Conservation (phyloP, 1,140 invertebrate species). For the Hycleus cichorii region DNA sequence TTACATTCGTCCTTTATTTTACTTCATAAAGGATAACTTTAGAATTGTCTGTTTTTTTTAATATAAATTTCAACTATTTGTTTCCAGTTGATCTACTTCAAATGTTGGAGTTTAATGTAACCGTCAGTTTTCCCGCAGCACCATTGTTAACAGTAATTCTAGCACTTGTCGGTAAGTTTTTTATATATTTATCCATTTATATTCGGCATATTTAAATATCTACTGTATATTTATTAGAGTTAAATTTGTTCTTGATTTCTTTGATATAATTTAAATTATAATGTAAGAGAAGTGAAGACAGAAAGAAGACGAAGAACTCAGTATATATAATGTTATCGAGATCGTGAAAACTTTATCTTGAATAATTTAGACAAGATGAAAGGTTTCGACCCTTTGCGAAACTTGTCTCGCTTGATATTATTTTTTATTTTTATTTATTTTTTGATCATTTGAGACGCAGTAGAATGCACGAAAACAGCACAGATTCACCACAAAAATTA, state of each 20-base stretch:
- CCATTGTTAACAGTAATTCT: constrained; percentile 94
- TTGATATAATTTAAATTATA: too few relatives aligned
- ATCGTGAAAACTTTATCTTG: constrained; percentile 6
- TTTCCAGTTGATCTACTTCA: constrained; percentile 88
- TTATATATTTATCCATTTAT: not conserved
- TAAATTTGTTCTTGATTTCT: too few relatives aligned
- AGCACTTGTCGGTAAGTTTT: constrained; percentile 88
- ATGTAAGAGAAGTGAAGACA: too few relatives aligned
- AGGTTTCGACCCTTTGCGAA: not conserved
- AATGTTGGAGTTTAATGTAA: constrained; percentile 93
- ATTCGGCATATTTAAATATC: not conserved
- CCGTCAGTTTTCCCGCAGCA: constrained; percentile 89
- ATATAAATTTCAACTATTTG: constrained; percentile 20
- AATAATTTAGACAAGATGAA: constrained; percentile 9
- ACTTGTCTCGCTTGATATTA: too few relatives aligned
- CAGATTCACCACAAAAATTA: too few relatives aligned
- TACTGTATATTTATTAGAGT: too few relatives aligned
- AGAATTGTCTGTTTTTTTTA: too few relatives aligned
- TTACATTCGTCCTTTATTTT: constrained; percentile 10
- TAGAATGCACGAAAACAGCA: too few relatives aligned
- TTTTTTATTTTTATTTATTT: too few relatives aligned
- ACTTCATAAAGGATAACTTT: too few relatives aligned
- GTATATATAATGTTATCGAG: not conserved
- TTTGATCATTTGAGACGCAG: too few relatives aligned
- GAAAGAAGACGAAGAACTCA: too few relatives aligned